phyloP scores from a whole-genome alignment of 1,140 invertebrate species.

The Pogonomyrmex californicus region DNA sequence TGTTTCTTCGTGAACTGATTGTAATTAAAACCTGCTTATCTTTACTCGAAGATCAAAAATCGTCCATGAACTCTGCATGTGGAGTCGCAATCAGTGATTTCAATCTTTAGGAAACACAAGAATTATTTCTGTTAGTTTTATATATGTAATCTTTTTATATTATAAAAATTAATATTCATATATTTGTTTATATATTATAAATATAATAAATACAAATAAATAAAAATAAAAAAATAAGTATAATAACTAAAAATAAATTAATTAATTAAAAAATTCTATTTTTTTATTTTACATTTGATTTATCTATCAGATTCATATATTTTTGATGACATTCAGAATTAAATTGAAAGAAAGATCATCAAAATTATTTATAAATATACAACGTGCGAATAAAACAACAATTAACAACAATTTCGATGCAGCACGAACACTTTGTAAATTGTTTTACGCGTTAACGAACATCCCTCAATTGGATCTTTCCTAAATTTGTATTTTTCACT shows the following conservation, averaged over 20 bases:
- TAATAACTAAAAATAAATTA: no score
- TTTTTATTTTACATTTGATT: not conserved
- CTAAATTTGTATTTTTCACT: not conserved
- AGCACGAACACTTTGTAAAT: conserved; percentile 16
- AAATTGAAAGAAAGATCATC: not conserved
- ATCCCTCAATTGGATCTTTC: not conserved
- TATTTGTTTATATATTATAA: not conserved
- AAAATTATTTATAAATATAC: not conserved
- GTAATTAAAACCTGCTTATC: conserved; percentile 43
- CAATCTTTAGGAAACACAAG: not conserved
- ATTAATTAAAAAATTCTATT: not conserved
- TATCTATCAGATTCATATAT: not conserved
- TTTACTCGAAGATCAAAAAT: conserved; percentile 14
- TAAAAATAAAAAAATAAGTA: no score
- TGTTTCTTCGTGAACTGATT: conserved; percentile 36
- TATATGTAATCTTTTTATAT: not conserved
- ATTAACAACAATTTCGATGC: not conserved
- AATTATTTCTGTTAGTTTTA: not conserved
- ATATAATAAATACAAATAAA: not conserved
- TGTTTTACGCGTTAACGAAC: conserved; percentile 37
- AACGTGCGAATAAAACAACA: conserved; percentile 17
- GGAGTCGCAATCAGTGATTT: not conserved
- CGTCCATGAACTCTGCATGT: not conserved
- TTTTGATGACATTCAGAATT: not conserved
- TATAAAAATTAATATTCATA: not conserved